phyloP scores from a whole-genome alignment of 2,888 invertebrate species.

The Plebejus anna region DNA sequence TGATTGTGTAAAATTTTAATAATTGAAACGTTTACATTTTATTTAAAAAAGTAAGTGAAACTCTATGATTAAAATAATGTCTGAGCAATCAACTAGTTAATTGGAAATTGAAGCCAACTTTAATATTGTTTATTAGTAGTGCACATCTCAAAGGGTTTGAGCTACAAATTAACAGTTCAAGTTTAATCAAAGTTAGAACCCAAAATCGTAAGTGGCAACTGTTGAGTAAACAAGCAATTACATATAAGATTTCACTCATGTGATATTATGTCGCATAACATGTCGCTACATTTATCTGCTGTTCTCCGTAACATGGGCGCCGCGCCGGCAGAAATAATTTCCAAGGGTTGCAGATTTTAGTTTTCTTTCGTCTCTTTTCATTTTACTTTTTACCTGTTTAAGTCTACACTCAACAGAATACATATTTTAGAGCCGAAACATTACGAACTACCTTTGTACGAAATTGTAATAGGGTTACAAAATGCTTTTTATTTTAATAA shows the following conservation, averaged over 20 bases:
- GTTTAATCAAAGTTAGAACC: slow-evolving; percentile 26
- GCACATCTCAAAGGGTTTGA: slow-evolving; percentile 28
- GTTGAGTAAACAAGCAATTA: background rate
- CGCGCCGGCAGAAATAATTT: no score
- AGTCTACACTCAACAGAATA: no score
- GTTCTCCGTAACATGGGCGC: no score
- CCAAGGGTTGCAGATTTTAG: no score
- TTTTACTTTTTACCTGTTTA: no score
- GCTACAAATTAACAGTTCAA: slow-evolving; percentile 24
- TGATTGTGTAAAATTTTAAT: no score
- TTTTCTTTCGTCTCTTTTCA: no score
- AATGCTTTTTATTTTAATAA: no score
- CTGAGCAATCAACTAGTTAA: slow-evolving; percentile 17
- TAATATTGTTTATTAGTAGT: slow-evolving; percentile 5
- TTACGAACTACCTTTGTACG: no score
- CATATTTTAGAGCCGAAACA: no score
- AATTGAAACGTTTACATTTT: background rate
- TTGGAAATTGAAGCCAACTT: slow-evolving; percentile 25
- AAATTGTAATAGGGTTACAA: no score
- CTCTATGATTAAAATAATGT: background rate
- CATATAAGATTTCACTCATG: background rate
- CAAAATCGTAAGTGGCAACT: background rate
- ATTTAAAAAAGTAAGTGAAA: background rate
- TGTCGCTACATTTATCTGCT: background rate
- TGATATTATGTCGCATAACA: background rate